Conservation (phyloP, 2,797 vertebrate species). For the Luscinia luscinia region DNA sequence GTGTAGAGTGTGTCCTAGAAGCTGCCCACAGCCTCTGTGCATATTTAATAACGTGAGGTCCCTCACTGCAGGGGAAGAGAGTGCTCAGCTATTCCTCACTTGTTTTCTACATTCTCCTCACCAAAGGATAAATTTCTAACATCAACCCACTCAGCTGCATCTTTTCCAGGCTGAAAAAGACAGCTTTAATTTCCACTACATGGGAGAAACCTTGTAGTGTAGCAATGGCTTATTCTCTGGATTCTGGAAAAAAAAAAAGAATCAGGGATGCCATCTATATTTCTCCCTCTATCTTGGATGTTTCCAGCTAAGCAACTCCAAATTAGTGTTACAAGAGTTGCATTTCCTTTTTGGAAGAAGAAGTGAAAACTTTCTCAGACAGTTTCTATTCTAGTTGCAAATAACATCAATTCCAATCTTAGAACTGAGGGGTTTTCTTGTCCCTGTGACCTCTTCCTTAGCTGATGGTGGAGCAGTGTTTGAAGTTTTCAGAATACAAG, state of each 20-base stretch:
- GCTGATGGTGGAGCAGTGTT: not conserved
- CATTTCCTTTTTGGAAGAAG: conserved; percentile 49
- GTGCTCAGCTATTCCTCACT: not conserved
- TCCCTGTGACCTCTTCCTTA: not conserved
- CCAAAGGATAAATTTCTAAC: not conserved
- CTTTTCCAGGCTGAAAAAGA: not conserved
- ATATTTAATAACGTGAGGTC: not conserved
- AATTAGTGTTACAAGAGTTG: not conserved
- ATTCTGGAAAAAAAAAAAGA: not conserved
- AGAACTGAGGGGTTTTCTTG: not conserved
- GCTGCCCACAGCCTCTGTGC: not conserved
- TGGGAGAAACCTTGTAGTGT: not conserved
- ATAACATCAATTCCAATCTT: not conserved
- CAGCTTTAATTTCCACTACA: not conserved
- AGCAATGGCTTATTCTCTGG: not conserved
- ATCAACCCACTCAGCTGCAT: not conserved
- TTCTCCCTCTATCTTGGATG: not conserved
- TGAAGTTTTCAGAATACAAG: not conserved
- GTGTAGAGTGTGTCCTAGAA: not conserved
- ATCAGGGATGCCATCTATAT: not conserved
- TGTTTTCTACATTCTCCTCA: not conserved
- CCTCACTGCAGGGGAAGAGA: not conserved
- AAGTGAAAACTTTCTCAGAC: conserved; percentile 54
- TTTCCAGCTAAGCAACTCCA: not conserved
- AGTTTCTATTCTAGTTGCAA: conserved; percentile 22